These are phyloP conservation scores for Meiosimyza decipiens DNA, from an alignment of 2,888 invertebrate genomes.

Conservation along the genomic window DNA sequence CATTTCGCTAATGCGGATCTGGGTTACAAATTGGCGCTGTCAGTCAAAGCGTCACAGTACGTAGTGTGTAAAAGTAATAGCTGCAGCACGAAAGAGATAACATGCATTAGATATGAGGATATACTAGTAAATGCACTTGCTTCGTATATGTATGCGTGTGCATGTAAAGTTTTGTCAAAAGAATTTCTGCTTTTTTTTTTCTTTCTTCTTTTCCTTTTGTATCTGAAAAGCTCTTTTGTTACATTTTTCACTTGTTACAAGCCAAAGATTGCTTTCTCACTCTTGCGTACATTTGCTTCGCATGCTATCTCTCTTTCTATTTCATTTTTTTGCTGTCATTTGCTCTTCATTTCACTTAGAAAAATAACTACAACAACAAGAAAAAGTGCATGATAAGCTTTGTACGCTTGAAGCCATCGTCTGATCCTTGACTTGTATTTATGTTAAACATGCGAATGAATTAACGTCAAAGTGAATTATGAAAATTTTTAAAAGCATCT, in stretches of 20 bases:
- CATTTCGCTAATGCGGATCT: conserved; percentile 22
- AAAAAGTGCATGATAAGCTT: conserved; percentile 4
- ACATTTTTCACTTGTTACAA: not conserved
- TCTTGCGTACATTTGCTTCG: not conserved
- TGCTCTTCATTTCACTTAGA: not conserved
- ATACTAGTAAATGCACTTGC: not conserved
- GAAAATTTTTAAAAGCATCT: conserved; percentile 33
- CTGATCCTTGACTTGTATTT: conserved; percentile 37
- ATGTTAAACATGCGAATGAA: conserved; percentile 36
- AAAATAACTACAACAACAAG: no score
- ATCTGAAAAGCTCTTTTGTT: not conserved
- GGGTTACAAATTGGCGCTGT: conserved; percentile 28
- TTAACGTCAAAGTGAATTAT: conserved; percentile 40
- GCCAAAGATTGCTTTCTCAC: not conserved
- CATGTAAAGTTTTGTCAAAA: conserved; percentile 18
- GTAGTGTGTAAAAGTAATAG: no score
- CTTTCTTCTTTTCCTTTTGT: not conserved
- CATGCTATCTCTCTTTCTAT: not conserved
- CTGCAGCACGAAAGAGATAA: no score
- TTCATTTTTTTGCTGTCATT: not conserved
- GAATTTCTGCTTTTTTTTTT: conserved; percentile 19
- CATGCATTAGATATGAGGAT: no score
- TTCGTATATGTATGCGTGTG: not conserved
- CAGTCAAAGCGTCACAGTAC: not conserved
- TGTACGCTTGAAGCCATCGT: conserved; percentile 15